Evolutionary conservation across 2,113 vertebrate genomes (phyloP).

Genomic region (Hylia prasina): DNA sequence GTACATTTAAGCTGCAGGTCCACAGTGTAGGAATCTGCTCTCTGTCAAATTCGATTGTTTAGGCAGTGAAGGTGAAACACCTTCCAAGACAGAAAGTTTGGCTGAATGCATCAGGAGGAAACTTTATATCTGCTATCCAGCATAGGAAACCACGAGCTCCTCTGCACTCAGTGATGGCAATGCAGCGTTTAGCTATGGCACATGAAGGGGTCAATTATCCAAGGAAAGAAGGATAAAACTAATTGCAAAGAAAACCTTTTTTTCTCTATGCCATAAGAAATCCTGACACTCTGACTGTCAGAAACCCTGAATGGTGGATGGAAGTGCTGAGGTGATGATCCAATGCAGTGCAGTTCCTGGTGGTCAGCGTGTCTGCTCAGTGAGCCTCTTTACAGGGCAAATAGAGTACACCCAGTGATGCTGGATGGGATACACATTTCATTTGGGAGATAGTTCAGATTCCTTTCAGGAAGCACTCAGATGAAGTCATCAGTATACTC

Average conservation of each 20-base stretch:
- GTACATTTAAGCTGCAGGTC: background rate
- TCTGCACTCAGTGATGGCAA: background rate
- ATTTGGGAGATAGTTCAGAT: background rate
- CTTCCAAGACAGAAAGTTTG: background rate
- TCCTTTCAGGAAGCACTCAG: background rate
- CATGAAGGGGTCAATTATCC: background rate
- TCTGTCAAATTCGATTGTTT: background rate
- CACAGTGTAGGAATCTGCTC: background rate
- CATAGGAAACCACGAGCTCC: background rate
- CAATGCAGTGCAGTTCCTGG: background rate
- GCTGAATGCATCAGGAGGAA: background rate
- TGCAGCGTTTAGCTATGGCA: fast-evolving
- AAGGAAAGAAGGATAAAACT: background rate
- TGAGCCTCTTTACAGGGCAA: background rate
- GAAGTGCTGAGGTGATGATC: background rate
- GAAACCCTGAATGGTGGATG: background rate
- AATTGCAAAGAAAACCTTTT: background rate
- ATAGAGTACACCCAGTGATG: background rate
- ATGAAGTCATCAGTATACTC: background rate
- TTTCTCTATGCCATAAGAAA: background rate
- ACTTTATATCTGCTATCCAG: background rate
- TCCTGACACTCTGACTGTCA: background rate
- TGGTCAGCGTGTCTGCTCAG: background rate
- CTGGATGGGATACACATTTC: background rate
- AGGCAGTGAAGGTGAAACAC: background rate